A percentile compares a stretch with the other conserved stretches of the same genome.
Conservation (phyloP, 2,888 invertebrate species). For the Noctua pronuba region DNA sequence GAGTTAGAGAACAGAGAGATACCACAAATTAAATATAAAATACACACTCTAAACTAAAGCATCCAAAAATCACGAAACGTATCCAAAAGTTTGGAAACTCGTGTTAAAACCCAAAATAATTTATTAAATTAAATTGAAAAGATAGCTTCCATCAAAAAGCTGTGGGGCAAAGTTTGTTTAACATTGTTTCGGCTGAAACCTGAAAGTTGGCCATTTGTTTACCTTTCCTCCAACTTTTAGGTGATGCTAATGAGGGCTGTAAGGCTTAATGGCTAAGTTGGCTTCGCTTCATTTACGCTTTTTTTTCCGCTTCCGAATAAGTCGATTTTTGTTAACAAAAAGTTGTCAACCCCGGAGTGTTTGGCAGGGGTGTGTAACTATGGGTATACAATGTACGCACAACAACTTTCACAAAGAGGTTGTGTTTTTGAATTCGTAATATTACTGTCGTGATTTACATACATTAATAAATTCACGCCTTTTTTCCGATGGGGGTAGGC, state of each 20-base stretch:
- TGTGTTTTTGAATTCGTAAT: neutral
- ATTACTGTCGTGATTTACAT: neutral
- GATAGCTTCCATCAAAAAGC: slow-evolving; percentile 59
- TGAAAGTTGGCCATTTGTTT: slow-evolving; percentile 67
- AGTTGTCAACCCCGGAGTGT: slow-evolving; percentile 26
- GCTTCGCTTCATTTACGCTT: slow-evolving; percentile 46
- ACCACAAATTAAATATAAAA: slow-evolving; percentile 24
- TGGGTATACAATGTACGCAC: neutral
- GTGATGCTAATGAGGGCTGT: slow-evolving; percentile 64
- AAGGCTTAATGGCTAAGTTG: slow-evolving; percentile 63
- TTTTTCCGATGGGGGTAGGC: neutral
- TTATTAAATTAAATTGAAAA: slow-evolving; percentile 64
- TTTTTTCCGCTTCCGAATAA: slow-evolving; percentile 21
- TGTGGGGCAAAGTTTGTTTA: slow-evolving; percentile 49
- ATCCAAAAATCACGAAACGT: slow-evolving; percentile 40
- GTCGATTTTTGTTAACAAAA: slow-evolving; percentile 37
- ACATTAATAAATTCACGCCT: neutral
- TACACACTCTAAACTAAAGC: neutral
- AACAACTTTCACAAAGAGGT: neutral
- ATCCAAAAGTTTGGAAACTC: slow-evolving; percentile 41
- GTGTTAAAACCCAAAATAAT: slow-evolving; percentile 56
- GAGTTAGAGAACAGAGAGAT: slow-evolving; percentile 2
- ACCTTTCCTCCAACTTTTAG: slow-evolving; percentile 59
- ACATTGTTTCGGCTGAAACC: slow-evolving; percentile 59
- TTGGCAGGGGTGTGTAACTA: neutral